Evolutionary conservation across 2,113 vertebrate species (phyloP).

Genomic region (Charadrius vociferus): DNA sequence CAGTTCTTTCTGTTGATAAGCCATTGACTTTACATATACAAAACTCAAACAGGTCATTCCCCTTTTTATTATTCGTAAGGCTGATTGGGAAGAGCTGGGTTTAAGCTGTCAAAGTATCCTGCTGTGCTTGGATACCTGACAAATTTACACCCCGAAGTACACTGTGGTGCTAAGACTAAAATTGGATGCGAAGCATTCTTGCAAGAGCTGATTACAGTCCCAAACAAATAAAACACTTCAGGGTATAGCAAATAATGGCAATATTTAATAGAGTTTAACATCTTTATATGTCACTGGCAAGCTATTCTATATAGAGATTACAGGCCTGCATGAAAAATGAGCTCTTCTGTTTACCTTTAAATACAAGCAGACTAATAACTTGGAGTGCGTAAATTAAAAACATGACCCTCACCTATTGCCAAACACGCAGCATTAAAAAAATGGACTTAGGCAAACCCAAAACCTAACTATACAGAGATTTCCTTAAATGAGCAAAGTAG

Average conservation of each 20-base stretch:
- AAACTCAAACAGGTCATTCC: not conserved
- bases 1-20: not conserved
- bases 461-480: not conserved
- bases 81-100: not conserved
- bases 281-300: not conserved
- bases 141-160: conserved; percentile 47
- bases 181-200: not conserved
- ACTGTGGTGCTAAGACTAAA: conserved; percentile 28
- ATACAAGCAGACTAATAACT: conserved; percentile 44
- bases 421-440: conserved; percentile 3
- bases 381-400: conserved; percentile 49
- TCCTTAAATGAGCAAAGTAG: not conserved
- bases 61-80: conserved; percentile 2
- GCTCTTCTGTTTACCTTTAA: conserved; percentile 38
- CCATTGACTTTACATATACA: not conserved
- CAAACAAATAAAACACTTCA: conserved; percentile 10
- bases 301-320: not conserved
- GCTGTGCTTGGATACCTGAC: conserved; percentile 36
- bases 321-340: conserved; percentile 46
- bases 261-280: conserved; percentile 2
- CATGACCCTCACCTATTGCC: conserved; percentile 1
- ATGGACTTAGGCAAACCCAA: not conserved
- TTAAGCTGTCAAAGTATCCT: conserved; percentile 10
- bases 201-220: not conserved
- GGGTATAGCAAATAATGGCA: not conserved